Conservation (phyloP, 1,140 invertebrate species). For the Pseudomyrmex gracilis region DNA sequence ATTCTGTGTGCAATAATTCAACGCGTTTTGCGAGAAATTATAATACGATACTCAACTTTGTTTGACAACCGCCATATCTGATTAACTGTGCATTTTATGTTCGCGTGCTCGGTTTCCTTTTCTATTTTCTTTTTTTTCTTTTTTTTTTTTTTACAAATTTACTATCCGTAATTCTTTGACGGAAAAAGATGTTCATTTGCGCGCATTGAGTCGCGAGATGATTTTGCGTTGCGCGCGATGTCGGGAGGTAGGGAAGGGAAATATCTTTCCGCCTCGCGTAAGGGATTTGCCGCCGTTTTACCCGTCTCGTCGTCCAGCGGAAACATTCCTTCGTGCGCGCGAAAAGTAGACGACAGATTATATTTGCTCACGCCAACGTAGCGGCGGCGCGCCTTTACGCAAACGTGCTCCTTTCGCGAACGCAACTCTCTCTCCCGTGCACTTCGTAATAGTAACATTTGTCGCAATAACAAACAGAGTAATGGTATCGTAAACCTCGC, state of each 20-base stretch:
- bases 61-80: too few species aligned
- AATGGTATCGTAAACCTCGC: slow-evolving; percentile 54
- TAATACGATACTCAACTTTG: too few species aligned
- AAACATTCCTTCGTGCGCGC: slow-evolving; percentile 10
- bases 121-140: neutral
- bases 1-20: too few species aligned
- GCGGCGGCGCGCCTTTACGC: slow-evolving; percentile 30
- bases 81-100: too few species aligned
- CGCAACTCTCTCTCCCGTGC: slow-evolving; percentile 11
- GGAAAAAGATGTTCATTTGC: slow-evolving; percentile 26
- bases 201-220: neutral
- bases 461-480: slow-evolving; percentile 63
- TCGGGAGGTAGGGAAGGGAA: neutral
- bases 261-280: neutral
- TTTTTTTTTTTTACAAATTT: neutral
- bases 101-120: too few species aligned
- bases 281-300: slow-evolving; percentile 21
- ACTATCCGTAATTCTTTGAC: neutral
- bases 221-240: neutral
- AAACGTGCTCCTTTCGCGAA: slow-evolving; percentile 43
- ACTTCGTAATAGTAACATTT: slow-evolving; percentile 54
- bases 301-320: neutral
- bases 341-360: slow-evolving; percentile 48
- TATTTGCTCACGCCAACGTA: slow-evolving; percentile 38
- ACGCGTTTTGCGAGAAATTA: too few species aligned